Percentiles rank a stretch among this genome's conserved stretches.
Conservation (phyloP, 2,888 invertebrate genomes). For the Petrophora chlorosata region DNA sequence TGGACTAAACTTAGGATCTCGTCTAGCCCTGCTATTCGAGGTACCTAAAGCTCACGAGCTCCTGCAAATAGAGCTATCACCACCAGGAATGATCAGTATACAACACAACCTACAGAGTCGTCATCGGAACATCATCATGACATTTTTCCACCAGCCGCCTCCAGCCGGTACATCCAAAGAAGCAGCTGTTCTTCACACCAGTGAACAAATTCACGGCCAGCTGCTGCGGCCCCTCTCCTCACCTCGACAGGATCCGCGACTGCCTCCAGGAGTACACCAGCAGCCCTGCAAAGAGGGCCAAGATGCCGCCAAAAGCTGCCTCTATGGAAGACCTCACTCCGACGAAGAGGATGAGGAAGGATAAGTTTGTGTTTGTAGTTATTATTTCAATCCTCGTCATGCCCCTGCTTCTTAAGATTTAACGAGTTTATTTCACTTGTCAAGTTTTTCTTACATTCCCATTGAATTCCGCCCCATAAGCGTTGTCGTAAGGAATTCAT, state of each 20-base stretch:
- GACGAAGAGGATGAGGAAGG: conserved; percentile 54
- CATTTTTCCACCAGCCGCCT: conserved; percentile 47
- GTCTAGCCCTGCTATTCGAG: no score
- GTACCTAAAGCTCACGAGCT: no score
- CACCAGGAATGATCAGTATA: no score
- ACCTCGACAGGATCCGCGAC: conserved; percentile 61
- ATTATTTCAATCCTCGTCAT: no score
- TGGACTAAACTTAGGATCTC: no score
- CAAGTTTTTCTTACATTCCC: no score
- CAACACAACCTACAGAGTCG: no score
- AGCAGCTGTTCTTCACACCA: conserved; percentile 68
- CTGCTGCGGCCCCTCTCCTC: conserved; percentile 47
- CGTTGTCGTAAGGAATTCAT: no score
- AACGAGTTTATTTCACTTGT: no score
- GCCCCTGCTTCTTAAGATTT: no score
- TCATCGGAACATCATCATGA: neutral
- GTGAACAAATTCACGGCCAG: conserved; percentile 73
- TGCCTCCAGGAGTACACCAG: conserved; percentile 62
- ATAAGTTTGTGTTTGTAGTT: conserved; percentile 49
- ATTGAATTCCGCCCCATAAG: no score
- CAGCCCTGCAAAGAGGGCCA: conserved; percentile 42
- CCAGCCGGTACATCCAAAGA: conserved; percentile 69
- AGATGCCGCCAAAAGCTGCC: conserved; percentile 62
- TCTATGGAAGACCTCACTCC: conserved; percentile 79
- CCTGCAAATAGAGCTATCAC: no score